Base-by-base conservation (phyloP, 2,797 vertebrate genomes). In the Choloepus didactylus region DNA sequence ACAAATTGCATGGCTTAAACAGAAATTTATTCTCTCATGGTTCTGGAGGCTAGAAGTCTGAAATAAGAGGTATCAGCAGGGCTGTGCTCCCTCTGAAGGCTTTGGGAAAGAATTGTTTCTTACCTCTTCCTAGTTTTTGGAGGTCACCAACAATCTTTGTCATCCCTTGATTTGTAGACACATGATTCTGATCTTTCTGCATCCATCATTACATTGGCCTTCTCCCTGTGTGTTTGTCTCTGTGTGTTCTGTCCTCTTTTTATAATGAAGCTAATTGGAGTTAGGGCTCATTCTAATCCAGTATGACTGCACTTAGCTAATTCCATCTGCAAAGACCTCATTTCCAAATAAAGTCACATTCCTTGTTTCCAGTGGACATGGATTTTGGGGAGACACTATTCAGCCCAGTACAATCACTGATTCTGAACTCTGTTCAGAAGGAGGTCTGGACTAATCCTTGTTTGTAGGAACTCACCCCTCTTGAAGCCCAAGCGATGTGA, bases 391-490 rank as follows among this genome's bases (percentile, higher is more conserved):
- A 25, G 70, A 44, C 41, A 72, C 6, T 46, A 14, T 73, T 44
- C 70, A 44, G 11, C 23, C 12, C 70, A 73, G 41, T 44, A 46
- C 44, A 35, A 14, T 49, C 11, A 56, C 27, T 77, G 92, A 67
- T 69, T 27, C 44, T 76, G 38, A 46, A 80, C 21, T 87, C 18
- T 93, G 54, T 87, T 59, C 38, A 87, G 49, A 96, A 87, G 49
- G 64, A 85, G 49, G 44, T 94, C 64, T 91, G 49, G 18, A 11
- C 41, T 89, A 19, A 64, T 79, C 31, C 81, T 81, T 83, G 7
- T 89, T 76, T 84, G 27, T 89, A 59, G 82, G 21, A 85, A 81
- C 18, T 94, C 5, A 35, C 15, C 23, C 21, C 62, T 83, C 35
- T 87, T 44, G 72, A 59, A 92, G 35, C 62, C 54, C 19, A 54